phyloP scores from a whole-genome alignment of 2,797 vertebrate species.

The Tragelaphus eurycerus region DNA sequence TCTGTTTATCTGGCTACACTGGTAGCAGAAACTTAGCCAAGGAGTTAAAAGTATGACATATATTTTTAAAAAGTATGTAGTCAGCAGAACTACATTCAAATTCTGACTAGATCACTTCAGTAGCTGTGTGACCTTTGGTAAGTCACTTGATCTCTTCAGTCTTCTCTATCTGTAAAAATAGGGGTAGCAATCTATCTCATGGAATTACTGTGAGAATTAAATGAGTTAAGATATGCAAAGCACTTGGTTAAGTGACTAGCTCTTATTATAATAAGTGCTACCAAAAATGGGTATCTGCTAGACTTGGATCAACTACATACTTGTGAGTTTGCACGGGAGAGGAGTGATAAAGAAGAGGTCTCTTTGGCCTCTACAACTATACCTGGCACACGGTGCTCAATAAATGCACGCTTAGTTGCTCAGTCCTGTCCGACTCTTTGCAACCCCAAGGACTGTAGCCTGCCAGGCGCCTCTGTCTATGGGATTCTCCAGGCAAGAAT shows the following conservation, averaged over 20 bases:
- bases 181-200: neutral
- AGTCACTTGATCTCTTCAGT: conserved; percentile 13
- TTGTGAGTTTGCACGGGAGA: neutral
- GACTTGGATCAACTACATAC: neutral
- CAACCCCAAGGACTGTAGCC: neutral
- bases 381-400: neutral
- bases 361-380: neutral
- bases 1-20: neutral
- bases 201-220: neutral
- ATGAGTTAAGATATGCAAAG: conserved; percentile 10
- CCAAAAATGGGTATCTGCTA: neutral
- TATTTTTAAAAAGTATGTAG: neutral
- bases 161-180: conserved; percentile 20
- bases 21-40: neutral
- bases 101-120: conserved; percentile 24
- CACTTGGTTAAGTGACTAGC: neutral
- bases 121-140: neutral
- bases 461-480: neutral
- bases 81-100: conserved; percentile 24
- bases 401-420: neutral
- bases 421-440: neutral
- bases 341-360: neutral
- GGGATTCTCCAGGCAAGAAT: neutral
- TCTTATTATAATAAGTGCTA: neutral
- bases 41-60: neutral